Evolutionary conservation across 2,888 invertebrate species (phyloP).

Genomic region (Drosophila cyrtoloma): DNA sequence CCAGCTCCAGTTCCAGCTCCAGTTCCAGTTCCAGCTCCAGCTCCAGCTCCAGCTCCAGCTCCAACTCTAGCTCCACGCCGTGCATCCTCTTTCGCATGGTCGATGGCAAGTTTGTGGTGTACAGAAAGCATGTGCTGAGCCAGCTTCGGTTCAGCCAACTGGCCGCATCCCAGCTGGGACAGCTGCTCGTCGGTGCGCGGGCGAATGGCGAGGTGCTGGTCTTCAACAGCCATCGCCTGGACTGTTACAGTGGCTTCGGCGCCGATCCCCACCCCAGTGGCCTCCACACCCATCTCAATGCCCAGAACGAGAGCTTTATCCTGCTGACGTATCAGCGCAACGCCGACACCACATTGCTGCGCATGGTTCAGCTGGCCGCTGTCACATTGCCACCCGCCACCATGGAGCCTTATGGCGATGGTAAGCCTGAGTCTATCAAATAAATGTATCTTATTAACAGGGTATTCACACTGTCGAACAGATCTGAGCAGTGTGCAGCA

Average conservation of each 20-base stretch:
- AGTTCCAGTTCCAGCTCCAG: background rate
- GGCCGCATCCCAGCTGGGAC: constrained; percentile 47
- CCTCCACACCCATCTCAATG: constrained; percentile 66
- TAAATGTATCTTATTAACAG: background rate
- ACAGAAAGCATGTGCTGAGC: constrained; percentile 61
- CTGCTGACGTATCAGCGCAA: constrained; percentile 62
- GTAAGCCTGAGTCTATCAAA: constrained; percentile 6
- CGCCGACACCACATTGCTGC: constrained; percentile 58
- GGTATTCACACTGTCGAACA: background rate
- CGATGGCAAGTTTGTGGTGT: constrained; percentile 75
- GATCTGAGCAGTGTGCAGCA: constrained; percentile 70
- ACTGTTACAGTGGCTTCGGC: constrained; percentile 79
- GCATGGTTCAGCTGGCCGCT: constrained; percentile 75
- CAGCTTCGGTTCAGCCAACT: constrained; percentile 76
- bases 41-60: background rate
- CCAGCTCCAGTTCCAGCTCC: background rate
- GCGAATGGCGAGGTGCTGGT: constrained; percentile 71
- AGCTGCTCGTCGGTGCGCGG: constrained; percentile 74
- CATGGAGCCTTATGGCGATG: constrained; percentile 58
- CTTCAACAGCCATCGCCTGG: constrained; percentile 75
- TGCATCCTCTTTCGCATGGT: constrained; percentile 78
- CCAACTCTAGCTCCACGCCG: background rate
- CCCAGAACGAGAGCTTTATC: constrained; percentile 70
- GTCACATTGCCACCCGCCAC: background rate
- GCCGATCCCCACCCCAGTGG: constrained; percentile 57